phyloP scores from a whole-genome alignment of 2,888 invertebrate species.

The Elmis aenea region DNA sequence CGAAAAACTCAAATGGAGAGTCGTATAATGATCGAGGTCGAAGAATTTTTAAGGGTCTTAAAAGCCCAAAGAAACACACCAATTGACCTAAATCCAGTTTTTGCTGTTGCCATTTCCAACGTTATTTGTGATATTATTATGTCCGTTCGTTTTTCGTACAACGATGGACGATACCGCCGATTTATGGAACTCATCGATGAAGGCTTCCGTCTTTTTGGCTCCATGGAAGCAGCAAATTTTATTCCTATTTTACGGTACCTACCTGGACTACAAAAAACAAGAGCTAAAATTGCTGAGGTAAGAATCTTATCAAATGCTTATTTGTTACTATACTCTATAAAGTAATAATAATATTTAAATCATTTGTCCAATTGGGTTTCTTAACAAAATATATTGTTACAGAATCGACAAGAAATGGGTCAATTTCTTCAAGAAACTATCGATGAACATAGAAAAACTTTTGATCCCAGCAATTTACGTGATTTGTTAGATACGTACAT shows the following conservation, averaged over 20 bases:
- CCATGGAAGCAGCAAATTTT: conserved; percentile 77
- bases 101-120: conserved; percentile 81
- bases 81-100: conserved; percentile 67
- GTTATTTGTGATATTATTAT: conserved; percentile 88
- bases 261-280: conserved; percentile 51
- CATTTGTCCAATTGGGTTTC: neutral
- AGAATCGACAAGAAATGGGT: conserved; percentile 81
- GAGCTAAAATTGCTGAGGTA: conserved; percentile 54
- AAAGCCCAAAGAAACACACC: conserved; percentile 61
- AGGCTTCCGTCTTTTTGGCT: conserved; percentile 82
- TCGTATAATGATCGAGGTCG: conserved; percentile 78
- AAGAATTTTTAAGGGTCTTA: conserved; percentile 64
- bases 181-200: conserved; percentile 86
- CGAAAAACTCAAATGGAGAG: conserved; percentile 79
- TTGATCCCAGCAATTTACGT: conserved; percentile 69
- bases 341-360: no score
- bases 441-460: conserved; percentile 71
- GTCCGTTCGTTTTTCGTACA: conserved; percentile 77
- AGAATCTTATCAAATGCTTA: conserved; percentile 20
- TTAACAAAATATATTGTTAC: conserved; percentile 19
- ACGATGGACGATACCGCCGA: conserved; percentile 70
- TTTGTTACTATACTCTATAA: no score
- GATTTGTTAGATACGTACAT: conserved; percentile 85
- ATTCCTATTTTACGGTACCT: conserved; percentile 69
- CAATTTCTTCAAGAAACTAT: conserved; percentile 78